phyloP scores from a whole-genome alignment of 2,888 invertebrate genomes.

The Eupithecia abbreviata region DNA sequence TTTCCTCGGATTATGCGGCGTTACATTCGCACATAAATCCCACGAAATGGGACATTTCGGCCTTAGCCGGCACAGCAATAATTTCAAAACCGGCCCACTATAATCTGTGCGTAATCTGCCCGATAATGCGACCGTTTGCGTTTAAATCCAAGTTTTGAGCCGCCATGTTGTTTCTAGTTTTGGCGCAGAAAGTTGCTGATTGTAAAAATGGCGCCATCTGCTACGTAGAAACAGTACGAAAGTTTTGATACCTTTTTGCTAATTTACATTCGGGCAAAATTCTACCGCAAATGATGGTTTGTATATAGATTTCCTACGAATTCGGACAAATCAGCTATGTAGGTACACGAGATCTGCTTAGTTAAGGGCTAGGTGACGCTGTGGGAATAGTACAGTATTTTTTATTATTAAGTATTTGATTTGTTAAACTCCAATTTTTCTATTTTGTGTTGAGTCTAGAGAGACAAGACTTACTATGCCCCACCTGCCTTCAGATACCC shows the following conservation, averaged over 20 bases:
- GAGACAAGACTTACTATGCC: not conserved
- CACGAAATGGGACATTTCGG: constrained; percentile 79
- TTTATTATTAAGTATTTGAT: no score
- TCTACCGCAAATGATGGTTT: not conserved
- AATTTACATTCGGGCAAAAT: constrained; percentile 13
- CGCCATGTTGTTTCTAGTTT: constrained; percentile 71
- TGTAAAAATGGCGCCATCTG: constrained; percentile 69
- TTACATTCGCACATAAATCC: constrained; percentile 82
- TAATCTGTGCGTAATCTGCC: constrained; percentile 83
- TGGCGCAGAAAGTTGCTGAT: constrained; percentile 53
- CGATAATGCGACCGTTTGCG: constrained; percentile 80
- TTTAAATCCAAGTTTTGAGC: constrained; percentile 73
- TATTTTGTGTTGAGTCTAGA: no score
- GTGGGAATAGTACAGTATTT: no score
- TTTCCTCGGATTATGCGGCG: constrained; percentile 74
- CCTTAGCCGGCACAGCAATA: constrained; percentile 81
- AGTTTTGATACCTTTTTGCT: constrained; percentile 47
- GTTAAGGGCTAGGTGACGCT: no score
- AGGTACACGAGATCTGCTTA: no score
- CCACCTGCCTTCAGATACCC: not conserved
- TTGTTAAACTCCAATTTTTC: no score
- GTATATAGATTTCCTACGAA: not conserved
- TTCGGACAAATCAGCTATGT: not conserved
- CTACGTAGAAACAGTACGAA: constrained; percentile 45
- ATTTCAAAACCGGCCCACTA: constrained; percentile 77